Evolutionary conservation across 2,888 invertebrate species (phyloP).

Genomic region (Congeria kusceri): DNA sequence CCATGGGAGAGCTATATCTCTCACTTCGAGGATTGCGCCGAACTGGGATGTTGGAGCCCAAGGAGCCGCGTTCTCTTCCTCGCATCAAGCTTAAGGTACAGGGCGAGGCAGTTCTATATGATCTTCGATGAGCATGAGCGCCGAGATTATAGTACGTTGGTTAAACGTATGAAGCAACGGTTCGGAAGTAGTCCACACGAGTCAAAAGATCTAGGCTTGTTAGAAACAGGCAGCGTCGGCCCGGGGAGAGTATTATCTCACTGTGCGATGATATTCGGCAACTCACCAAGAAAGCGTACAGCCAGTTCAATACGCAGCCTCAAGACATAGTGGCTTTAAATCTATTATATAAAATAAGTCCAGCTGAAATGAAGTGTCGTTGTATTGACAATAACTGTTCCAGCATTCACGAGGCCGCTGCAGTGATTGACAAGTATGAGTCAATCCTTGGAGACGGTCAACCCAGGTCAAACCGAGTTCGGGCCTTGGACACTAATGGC

Average conservation of each 20-base stretch:
- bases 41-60: constrained; percentile 1
- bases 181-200: constrained; percentile 10
- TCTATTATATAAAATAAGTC: constrained; percentile 41
- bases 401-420: constrained; percentile 45
- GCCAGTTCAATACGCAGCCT: constrained; percentile 27
- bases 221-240: neutral
- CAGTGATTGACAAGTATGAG: constrained; percentile 54
- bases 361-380: constrained; percentile 55
- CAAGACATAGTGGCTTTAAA: constrained; percentile 54
- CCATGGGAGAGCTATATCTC: too few relatives aligned
- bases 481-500: constrained; percentile 20
- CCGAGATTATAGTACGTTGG: neutral
- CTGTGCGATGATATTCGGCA: constrained; percentile 46
- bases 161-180: neutral
- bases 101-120: constrained; percentile 10
- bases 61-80: neutral
- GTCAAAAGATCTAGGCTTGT: neutral
- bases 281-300: constrained; percentile 41
- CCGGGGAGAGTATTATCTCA: constrained; percentile 23
- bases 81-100: neutral
- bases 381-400: constrained; percentile 56
- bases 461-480: constrained; percentile 8
- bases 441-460: constrained; percentile 32
- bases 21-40: too few relatives aligned
- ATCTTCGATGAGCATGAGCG: constrained; percentile 1